Base-by-base conservation (phyloP, 2,888 invertebrate species). In the Ephialtes manifestator region DNA sequence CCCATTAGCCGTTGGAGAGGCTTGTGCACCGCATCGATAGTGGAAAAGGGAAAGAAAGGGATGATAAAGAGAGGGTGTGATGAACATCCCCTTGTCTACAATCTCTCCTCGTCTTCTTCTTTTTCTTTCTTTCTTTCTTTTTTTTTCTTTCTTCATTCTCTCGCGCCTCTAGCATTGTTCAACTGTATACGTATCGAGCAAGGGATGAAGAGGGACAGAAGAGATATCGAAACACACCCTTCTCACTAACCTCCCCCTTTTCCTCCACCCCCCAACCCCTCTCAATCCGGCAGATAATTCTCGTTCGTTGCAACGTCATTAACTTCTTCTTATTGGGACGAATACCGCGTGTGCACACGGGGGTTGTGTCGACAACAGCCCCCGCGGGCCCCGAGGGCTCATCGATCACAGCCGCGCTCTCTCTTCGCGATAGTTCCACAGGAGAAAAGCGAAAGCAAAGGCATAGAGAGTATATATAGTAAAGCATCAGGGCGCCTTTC, bases 231-330 rank as follows among this genome's bases (percentile, higher is more conserved):
- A 51, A 48, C 15, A 67, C 72, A 35, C 58, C 67, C 35, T 28
- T 43, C 71, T 24, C n/a, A 1, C 51, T 58, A 31, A 39, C 46
- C 43, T 13, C n/a, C 55, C 35, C 53, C 18, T 35, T 35, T 8
- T 55, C 31, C 48, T 63, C 65, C 20, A 28, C 39, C 11, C 13
- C 48, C n/a, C 28, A 55, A 15, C n/a, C 65, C 63, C 71, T 8
- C 75, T 80, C 85, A 89, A 82, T 63, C 85, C 86, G 78, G 86
- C 85, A 87, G 89, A 92, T 92, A 91, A 92, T 91, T 92, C 91
- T 88, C 90, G 87, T 89, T 89, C 87, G 89, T 90, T 91, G 92
- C 92, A 90, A 90, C 91, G 91, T 92, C 92, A 92, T 92, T 92
- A 92, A 92, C 91, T 91, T 92, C 90, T 91, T 91, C 90, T 91